phyloP scores from a whole-genome alignment of 1,140 invertebrate genomes.

The Aethina tumida region DNA sequence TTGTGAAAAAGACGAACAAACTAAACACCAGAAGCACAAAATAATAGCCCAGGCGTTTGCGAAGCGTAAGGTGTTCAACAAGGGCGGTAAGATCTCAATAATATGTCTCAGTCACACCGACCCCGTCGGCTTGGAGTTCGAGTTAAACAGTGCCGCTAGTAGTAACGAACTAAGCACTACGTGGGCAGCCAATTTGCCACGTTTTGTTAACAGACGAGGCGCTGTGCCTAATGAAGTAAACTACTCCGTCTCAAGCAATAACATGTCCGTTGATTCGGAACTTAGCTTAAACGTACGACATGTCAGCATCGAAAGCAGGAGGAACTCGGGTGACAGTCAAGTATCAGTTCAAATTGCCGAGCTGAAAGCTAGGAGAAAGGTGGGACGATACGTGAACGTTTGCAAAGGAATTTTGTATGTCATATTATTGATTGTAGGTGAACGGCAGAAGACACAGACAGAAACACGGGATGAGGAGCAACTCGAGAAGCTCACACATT shows the following conservation, averaged over 20 bases:
- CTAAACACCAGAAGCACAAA: conserved; percentile 76
- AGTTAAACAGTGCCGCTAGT: conserved; percentile 61
- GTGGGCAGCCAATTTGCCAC: conserved; percentile 80
- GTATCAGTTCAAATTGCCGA: conserved; percentile 72
- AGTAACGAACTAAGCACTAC: conserved; percentile 69
- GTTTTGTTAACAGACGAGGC: conserved; percentile 71
- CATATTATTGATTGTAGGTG: conserved; percentile 28
- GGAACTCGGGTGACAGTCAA: conserved; percentile 77
- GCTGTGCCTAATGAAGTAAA: conserved; percentile 54
- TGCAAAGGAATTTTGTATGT: too few species aligned
- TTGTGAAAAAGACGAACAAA: conserved; percentile 58
- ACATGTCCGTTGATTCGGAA: conserved; percentile 58
- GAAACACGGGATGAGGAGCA: conserved; percentile 14
- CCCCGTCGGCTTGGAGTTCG: conserved; percentile 80
- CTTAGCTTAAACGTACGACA: conserved; percentile 68
- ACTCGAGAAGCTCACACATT: conserved; percentile 15
- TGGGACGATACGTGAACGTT: too few species aligned
- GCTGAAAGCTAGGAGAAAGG: conserved; percentile 57
- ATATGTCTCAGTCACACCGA: conserved; percentile 80
- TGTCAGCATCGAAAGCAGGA: conserved; percentile 69
- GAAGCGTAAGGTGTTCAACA: conserved; percentile 75
- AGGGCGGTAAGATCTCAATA: conserved; percentile 73
- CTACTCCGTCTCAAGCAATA: conserved; percentile 51
- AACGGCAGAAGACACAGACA: conserved; percentile 20
- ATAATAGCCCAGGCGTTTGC: conserved; percentile 84